Percentiles rank a stretch among this genome's conserved stretches.
phyloP scores from a whole-genome alignment of 1,140 invertebrate genomes.

The Ooceraea biroi region DNA sequence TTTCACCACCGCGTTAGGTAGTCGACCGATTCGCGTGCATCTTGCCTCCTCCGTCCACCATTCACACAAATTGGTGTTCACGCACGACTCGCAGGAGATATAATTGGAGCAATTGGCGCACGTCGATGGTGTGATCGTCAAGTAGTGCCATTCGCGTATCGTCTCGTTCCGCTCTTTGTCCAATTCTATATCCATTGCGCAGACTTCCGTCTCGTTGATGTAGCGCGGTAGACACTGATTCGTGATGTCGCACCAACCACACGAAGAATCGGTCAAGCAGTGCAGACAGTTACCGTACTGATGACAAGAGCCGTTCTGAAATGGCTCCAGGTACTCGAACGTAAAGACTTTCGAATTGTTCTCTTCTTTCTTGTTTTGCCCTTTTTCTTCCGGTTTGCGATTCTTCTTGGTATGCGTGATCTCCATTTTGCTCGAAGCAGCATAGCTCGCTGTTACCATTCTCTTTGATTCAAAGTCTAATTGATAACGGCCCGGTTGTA shows the following conservation, averaged over 20 bases:
- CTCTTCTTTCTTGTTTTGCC: slow-evolving; percentile 50
- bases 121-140: slow-evolving; percentile 92
- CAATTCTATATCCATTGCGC: slow-evolving; percentile 83
- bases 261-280: slow-evolving; percentile 95
- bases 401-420: slow-evolving; percentile 90
- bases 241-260: slow-evolving; percentile 95
- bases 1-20: slow-evolving; percentile 89
- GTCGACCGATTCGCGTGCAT: slow-evolving; percentile 92
- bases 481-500: slow-evolving; percentile 87
- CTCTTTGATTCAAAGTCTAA: slow-evolving; percentile 91
- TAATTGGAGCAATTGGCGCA: slow-evolving; percentile 96
- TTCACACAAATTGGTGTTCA: slow-evolving; percentile 92
- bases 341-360: slow-evolving; percentile 93
- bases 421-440: slow-evolving; percentile 93
- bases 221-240: slow-evolving; percentile 88
- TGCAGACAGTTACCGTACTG: slow-evolving; percentile 94
- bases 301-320: slow-evolving; percentile 91
- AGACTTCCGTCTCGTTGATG: slow-evolving; percentile 89
- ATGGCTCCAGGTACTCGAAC: slow-evolving; percentile 96
- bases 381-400: too few relatives aligned
- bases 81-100: slow-evolving; percentile 93
- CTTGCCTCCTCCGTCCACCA: slow-evolving; percentile 94
- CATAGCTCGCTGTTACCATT: slow-evolving; percentile 83
- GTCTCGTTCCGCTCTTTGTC: slow-evolving; percentile 76
- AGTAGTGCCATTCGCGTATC: slow-evolving; percentile 90